Base-by-base conservation (phyloP, 2,113 vertebrate genomes). In the Lophotis ruficrista region DNA sequence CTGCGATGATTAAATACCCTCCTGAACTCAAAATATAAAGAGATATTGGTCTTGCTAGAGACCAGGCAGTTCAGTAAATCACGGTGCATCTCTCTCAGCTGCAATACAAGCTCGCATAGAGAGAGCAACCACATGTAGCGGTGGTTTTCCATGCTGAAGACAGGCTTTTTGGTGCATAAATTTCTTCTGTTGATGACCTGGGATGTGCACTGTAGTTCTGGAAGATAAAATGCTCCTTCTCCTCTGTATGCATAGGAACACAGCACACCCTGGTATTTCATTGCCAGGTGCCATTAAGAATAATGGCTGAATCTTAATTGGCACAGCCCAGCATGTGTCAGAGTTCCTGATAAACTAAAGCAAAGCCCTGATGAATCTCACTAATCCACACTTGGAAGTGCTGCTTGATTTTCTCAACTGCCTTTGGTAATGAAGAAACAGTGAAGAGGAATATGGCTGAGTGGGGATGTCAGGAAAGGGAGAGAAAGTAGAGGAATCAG, bases 31-130 rank as follows among this genome's bases (percentile, higher is more conserved):
- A 68, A 83, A 45, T 8, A 25, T 31, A 48, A 81, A 91, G 62
- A 64, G 73, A 77, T 81, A 82, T 13, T 90, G 71, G 68, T 83
- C 77, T 95, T 92, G 48, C 33, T 56, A 72, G 77, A 94, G 41
- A 68, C 37, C 45, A 82, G 43, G 45, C 53, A 75, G 79, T 73
- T 96, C 81, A 71, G 54, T 96, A 91, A 95, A 91, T 94, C 87
- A 82, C 77, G 56, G 14, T 22, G 30, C 38, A 50, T 31, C 58
- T 87, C 70, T 87, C 75, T 91, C 45, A 47, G 41, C 48, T 96
- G 85, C 92, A 92, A 94, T 86, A 86, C 2, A 82, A 89, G 6
- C 62, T 91, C 5, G 1, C 35, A 53, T 2, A 75, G 51, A 50
- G 48, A 85, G 4, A 92, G 14, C 18, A 93, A 35, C 18, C 56